Percentiles rank a stretch among this genome's conserved stretches.
Evolutionary conservation across 2,888 invertebrate species (phyloP).

Genomic region (Druceiella hillmani): DNA sequence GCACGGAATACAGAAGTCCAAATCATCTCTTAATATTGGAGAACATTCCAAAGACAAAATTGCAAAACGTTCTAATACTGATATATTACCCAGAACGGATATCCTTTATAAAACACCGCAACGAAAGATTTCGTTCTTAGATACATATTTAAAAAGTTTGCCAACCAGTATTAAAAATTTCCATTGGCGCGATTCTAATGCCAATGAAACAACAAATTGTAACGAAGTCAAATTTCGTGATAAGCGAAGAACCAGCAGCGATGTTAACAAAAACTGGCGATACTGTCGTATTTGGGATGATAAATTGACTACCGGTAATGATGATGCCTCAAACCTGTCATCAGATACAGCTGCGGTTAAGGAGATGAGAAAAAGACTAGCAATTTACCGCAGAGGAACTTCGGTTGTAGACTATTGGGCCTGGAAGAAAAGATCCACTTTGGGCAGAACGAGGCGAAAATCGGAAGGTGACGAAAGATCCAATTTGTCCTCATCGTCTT

Average conservation of each 20-base stretch:
- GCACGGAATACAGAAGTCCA: constrained; percentile 35
- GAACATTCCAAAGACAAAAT: constrained; percentile 16
- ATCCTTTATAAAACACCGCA: constrained; percentile 37
- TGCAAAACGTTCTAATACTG: constrained; percentile 30
- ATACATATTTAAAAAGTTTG: constrained; percentile 50
- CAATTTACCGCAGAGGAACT: constrained; percentile 47
- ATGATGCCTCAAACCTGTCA: constrained; percentile 40
- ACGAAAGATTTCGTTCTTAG: constrained; percentile 47
- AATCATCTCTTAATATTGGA: constrained; percentile 33
- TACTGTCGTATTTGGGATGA: constrained; percentile 31
- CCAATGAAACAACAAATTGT: constrained; percentile 30
- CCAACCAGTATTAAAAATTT: constrained; percentile 36
- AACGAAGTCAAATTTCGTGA: constrained; percentile 30
- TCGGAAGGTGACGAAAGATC: constrained; percentile 16
- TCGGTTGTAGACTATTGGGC: constrained; percentile 37
- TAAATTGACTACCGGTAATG: constrained; percentile 30
- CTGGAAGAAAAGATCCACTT: constrained; percentile 24
- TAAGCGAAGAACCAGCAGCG: constrained; percentile 26
- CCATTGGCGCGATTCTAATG: no score
- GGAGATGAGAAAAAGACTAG: constrained; percentile 47
- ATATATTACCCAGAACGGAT: constrained; percentile 28
- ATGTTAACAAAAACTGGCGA: constrained; percentile 28
- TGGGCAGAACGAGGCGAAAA: constrained; percentile 10
- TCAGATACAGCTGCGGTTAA: constrained; percentile 38
- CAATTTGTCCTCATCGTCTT: no score